Evolutionary conservation across 2,888 invertebrate species (phyloP), one percentile per base, ranked within the genome.

Genomic region (Agrochola litura): DNA sequence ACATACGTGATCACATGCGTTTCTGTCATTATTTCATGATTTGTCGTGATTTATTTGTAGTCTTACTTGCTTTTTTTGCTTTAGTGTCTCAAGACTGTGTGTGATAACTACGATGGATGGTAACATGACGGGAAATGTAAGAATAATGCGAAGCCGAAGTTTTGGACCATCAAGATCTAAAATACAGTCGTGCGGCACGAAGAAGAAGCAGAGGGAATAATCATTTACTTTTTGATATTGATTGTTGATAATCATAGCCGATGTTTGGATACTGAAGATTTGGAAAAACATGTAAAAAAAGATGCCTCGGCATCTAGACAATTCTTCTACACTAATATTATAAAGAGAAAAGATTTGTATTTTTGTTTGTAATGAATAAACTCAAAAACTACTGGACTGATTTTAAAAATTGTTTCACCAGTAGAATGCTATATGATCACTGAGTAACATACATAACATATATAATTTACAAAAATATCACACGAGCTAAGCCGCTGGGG

Each of bases 41-140:
- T 56, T 72, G 68, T 76, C 46, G 58, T 71, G 46, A 72, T 83
- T 76, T 74, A 77, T 77, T 75, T 56, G 76, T 60, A 6, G 37
- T 67, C 9, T 37, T 61, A 14, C 30, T 9, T 65, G 43, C 14
- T 14, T 66, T 54, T 79, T 78, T 65, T 71, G 60, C 25, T 25
- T 56, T 16, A n/a, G 1, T 70, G 56, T 69, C 5, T 56, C 16
- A n/a, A 74, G 49, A 19, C 3, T 8, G 19, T 14, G 10, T 37
- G 71, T 46, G 54, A 30, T 22, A 37, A 14, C 16, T n/a, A 3
- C 4, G 16, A 25, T n/a, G n/a, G 6, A 61, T 63, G n/a, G 49
- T 69, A 56, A 41, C 19, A 22, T 77, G 49, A n/a, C 30, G 61
- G 41, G 46, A 58, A 52, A 56, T 63, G 30, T n/a, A 6, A 58